Base-by-base conservation (phyloP, 64 coral and sea anemone genomes). In the Stichodactyla helianthus region DNA sequence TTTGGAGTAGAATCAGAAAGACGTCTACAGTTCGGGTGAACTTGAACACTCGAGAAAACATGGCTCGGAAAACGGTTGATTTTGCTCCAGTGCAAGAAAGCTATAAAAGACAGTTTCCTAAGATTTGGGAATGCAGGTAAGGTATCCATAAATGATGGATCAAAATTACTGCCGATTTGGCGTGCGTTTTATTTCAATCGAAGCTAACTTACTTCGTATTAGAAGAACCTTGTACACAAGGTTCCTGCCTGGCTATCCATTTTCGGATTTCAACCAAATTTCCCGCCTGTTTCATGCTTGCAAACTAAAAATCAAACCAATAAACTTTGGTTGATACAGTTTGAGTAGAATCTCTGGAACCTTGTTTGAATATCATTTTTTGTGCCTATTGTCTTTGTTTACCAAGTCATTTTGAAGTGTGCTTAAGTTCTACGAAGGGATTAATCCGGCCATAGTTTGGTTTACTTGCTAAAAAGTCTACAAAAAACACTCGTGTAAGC, bases 101-200 rank as follows among this genome's bases (percentile, higher is more conserved):
- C 6, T 56, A 83, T 52, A n/a, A 23, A 7, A 55, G 14, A 18
- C 58, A 89, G 63, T 84, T 89, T 22, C 88, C 78, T 44, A 89
- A 71, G 23, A 83, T 89, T 13, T 84, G 81, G 79, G 88, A 82
- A 83, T 74, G 84, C 51, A 79, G 86, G 86, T 88, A 79, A 55
- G 62, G 22, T 59, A 44, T 11, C 55, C 9, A 74, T 9, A 27
- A 74, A 20, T 20, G 5, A 65, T 19, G 18, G 62, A 18, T 59
- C 10, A 16, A 59, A 59, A 59, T 59, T 59, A 12, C 9, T 59
- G 9, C 15, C 56, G 56, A 10, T 59, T 59, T 44, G 55, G 8
- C 55, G 55, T 58, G 8, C 55, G 8, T 44, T 44, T 44, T 44
- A 44, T 44, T 44, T 44, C 35, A 44, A 44, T 44, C 35, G 35